Base-by-base conservation (phyloP, 2,888 invertebrate species). In the Aleiodes leptofemur region DNA sequence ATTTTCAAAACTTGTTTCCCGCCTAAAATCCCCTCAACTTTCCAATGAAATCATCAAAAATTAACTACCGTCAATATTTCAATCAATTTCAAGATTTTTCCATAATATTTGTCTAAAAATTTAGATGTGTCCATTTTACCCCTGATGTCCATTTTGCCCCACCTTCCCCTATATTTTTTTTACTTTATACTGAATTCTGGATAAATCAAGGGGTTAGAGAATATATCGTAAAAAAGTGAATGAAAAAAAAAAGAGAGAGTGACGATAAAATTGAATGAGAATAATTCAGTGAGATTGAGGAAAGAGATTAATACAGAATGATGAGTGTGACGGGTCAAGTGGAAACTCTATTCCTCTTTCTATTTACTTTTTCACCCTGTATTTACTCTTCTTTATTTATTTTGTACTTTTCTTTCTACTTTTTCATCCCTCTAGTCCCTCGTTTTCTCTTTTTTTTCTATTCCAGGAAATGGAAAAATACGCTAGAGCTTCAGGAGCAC, bases 401-500 rank as follows among this genome's bases (percentile, higher is more conserved):
- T 66, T 11, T 29, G 38, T 5, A 9, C 50, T 59, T 71, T 71
- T 71, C 31, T 55, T 38, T 16, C 6, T 48, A 1, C 31, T 13
- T 14, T 61, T 38, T 51, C 8, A 59, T 16, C 55, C 70, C 70
- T 31, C 23, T n/a, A 38, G 11, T n/a, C 14, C 34, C 34, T 51
- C 50, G 5, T 11, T 43, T 8, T 7, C 43, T 43, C 38, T 14
- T 7, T 64, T 7, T 64, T 14, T 64, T 48, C 23, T 64, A 64
- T 13, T 66, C n/a, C 74, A 85, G 86, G 86, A 85, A 76, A 83
- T 77, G 76, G 83, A 82, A 75, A 84, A 82, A 73, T 85, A 84
- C 78, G 79, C 82, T 29, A 76, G 76, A 14, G 83, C 79, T 23
- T 72, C 74, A n/a, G 55, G 75, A 56, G 76, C 71, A 13, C 75